Conservation (phyloP, 2,113 vertebrate genomes). For the Aegotheles bennettii region DNA sequence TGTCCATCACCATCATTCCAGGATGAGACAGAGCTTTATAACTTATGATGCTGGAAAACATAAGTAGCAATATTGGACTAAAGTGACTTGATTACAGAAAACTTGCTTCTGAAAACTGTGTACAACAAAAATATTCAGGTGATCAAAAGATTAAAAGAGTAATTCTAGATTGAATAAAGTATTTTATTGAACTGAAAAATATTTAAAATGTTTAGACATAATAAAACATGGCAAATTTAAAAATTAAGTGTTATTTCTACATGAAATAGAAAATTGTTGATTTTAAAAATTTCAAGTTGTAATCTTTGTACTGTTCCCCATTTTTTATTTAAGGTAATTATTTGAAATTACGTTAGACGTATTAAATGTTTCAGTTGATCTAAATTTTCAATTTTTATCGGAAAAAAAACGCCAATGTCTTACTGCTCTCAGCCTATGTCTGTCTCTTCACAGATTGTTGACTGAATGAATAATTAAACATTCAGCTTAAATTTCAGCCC, state of each 20-base stretch:
- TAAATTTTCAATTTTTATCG: not conserved
- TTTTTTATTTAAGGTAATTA: not conserved
- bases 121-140: not conserved
- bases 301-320: not conserved
- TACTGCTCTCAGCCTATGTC: not conserved
- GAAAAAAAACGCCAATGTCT: not conserved
- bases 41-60: not conserved
- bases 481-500: not conserved
- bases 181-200: not conserved
- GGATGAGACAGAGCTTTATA: not conserved
- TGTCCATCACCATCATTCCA: not conserved
- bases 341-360: not conserved
- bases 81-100: not conserved
- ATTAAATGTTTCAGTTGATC: not conserved
- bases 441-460: not conserved
- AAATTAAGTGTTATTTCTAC: not conserved
- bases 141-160: not conserved
- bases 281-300: not conserved
- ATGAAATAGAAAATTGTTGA: not conserved
- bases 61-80: not conserved
- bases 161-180: not conserved
- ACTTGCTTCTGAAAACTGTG: not conserved
- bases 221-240: not conserved
- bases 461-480: not conserved
- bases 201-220: not conserved